These are phyloP conservation scores for Pseudachorutes palmiensis DNA, from an alignment of 1,140 invertebrate genomes.

Conservation along the genomic window DNA sequence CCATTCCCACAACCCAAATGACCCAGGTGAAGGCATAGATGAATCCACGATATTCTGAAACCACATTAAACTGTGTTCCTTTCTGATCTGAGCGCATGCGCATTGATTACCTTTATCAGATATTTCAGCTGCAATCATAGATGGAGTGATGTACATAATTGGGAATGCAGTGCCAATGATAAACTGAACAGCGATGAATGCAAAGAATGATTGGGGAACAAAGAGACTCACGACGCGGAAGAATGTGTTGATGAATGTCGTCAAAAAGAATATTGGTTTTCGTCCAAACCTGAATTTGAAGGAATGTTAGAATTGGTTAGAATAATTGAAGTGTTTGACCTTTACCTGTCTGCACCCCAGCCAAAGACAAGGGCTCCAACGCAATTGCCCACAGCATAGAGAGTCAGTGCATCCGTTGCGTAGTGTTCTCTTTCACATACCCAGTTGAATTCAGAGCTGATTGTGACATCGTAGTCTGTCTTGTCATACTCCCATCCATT, in stretches of 20 bases:
- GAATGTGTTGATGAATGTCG: conserved; percentile 24
- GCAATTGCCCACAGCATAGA: conserved; percentile 26
- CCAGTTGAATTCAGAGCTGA: conserved; percentile 32
- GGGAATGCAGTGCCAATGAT: conserved; percentile 31
- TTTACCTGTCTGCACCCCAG: conserved; percentile 29
- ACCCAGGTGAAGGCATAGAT: conserved; percentile 32
- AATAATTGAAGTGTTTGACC: neutral
- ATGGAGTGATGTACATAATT: conserved; percentile 29
- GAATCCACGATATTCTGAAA: conserved; percentile 32
- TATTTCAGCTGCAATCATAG: conserved; percentile 29
- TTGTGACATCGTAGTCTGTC: conserved; percentile 33
- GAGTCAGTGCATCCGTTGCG: conserved; percentile 30
- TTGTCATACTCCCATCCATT: conserved; percentile 34
- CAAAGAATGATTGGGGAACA: conserved; percentile 18
- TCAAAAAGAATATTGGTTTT: conserved; percentile 32
- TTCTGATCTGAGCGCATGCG: neutral
- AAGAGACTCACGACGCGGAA: conserved; percentile 27
- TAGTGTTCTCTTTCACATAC: conserved; percentile 30
- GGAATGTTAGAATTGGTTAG: neutral
- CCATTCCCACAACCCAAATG: conserved; percentile 21
- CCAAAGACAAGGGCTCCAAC: conserved; percentile 32
- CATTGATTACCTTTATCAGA: conserved; percentile 15
- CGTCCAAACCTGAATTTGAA: conserved; percentile 28
- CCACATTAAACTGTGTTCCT: neutral
- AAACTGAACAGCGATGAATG: conserved; percentile 30